Percentiles rank a stretch among this genome's conserved stretches.
Conservation (phyloP, 1,140 invertebrate species). For the Zaprionus davidi region DNA sequence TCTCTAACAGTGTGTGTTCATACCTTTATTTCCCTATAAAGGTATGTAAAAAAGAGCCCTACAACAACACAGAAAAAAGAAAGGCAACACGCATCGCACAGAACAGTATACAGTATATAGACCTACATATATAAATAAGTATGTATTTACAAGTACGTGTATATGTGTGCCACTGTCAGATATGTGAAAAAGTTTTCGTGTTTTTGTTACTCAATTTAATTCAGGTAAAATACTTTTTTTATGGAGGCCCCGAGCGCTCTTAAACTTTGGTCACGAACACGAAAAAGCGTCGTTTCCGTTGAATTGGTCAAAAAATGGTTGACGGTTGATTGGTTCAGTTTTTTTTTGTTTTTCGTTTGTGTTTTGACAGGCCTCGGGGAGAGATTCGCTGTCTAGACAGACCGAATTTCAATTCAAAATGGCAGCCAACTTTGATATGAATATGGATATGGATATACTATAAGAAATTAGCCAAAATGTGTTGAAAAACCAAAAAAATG, state of each 20-base stretch:
- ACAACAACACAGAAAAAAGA: constrained; percentile 34
- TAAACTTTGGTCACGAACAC: constrained; percentile 80
- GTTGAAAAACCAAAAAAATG: constrained; percentile 11
- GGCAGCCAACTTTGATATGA: constrained; percentile 45
- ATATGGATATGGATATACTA: constrained; percentile 13
- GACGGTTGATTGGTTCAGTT: constrained; percentile 74
- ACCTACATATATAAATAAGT: background rate
- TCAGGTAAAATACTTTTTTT: constrained; percentile 75
- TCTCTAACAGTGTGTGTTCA: too few species aligned
- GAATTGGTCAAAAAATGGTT: constrained; percentile 75
- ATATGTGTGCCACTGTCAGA: constrained; percentile 24
- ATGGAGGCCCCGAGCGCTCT: constrained; percentile 44
- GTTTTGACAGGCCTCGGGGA: constrained; percentile 13
- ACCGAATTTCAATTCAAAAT: constrained; percentile 59
- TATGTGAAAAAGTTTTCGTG: constrained; percentile 67
- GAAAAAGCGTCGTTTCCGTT: constrained; percentile 79
- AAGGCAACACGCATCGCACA: constrained; percentile 46
- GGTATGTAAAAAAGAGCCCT: background rate
- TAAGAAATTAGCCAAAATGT: constrained; percentile 6
- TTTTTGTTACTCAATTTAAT: constrained; percentile 83
- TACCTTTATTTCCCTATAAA: background rate
- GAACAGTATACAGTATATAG: constrained; percentile 51
- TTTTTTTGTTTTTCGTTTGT: constrained; percentile 47
- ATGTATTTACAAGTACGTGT: constrained; percentile 9
- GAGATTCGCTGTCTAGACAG: constrained; percentile 41